Evolutionary conservation across 2,888 invertebrate species (phyloP), one percentile per base, ranked within the genome.

Genomic region (Papilio elwesi): DNA sequence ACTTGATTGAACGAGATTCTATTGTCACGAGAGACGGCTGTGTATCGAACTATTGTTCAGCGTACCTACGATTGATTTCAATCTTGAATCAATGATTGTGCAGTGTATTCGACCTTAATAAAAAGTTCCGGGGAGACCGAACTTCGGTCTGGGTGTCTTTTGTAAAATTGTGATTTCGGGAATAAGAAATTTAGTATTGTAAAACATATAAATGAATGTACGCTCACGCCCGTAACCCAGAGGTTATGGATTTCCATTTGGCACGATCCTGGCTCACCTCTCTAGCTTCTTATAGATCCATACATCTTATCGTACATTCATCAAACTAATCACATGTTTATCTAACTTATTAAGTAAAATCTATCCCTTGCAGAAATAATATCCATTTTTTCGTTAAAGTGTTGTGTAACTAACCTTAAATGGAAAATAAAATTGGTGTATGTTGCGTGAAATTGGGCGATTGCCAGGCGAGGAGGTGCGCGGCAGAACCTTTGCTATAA

Each of bases 401-500:
- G 13, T n/a, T 38, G 57, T 13, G 57, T 57, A 8, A n/a, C 26
- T 16, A 13, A 57, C 57, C 53, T 47, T 53, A 63, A 47, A 70
- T 13, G 16, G 63, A 63, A 70, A 64, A 12, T 43, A 63, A 70
- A 64, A 12, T 43, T 48, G 70, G 16, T 43, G 49, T 26, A 43
- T 65, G 57, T 48, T 57, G 65, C 65, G 70, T 71, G 15, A 71
- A 65, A 71, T 71, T 66, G 65, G 65, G 8, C n/a, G 65, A 10
- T 15, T 49, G 57, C 65, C 65, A 65, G 36, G 5, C 38, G 62
- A 49, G 7, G 48, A 9, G 57, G 48, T 4, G 26, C 26, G 4
- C 26, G 4, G 2, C 26, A 26, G 6, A 57, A 55, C 26, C 55
- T 53, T 70, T 53, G 26, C 70, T 53, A 47, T 48, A 70, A 36